These are phyloP conservation scores for Goniozus legneri DNA, from an alignment of 1,140 invertebrate species.

Conservation along the genomic window DNA sequence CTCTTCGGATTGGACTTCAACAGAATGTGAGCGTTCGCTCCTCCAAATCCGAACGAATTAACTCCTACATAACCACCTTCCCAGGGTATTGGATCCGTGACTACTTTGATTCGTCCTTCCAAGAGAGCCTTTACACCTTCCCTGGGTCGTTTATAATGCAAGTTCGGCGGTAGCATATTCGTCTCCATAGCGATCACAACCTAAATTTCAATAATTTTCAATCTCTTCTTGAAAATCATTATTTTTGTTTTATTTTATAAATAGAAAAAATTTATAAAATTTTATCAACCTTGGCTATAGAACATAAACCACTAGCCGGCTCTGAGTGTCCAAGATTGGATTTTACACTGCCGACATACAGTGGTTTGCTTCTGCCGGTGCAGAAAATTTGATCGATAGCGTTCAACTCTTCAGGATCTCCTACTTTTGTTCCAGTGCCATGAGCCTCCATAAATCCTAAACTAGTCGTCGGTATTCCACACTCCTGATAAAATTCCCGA, in stretches of 20 bases:
- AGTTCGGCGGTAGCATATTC: constrained; percentile 67
- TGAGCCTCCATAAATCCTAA: constrained; percentile 89
- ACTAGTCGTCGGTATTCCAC: constrained; percentile 65
- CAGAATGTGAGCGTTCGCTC: constrained; percentile 66
- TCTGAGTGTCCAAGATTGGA: constrained; percentile 93
- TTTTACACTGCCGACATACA: constrained; percentile 87
- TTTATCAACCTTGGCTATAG: constrained; percentile 72
- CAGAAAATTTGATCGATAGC: constrained; percentile 84
- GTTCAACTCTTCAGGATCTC: constrained; percentile 85
- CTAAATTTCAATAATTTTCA: constrained; percentile 24
- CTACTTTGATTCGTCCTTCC: constrained; percentile 63
- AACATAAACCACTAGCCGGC: constrained; percentile 82
- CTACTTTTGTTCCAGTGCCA: constrained; percentile 78
- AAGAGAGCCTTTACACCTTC: constrained; percentile 65
- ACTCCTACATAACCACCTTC: constrained; percentile 58
- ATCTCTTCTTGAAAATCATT: neutral
- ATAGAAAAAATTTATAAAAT: constrained; percentile 3
- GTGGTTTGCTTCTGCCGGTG: constrained; percentile 61
- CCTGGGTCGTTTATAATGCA: constrained; percentile 67
- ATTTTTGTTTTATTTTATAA: neutral
- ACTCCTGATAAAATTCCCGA: constrained; percentile 83
- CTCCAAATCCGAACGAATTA: constrained; percentile 66
- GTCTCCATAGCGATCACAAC: constrained; percentile 68
- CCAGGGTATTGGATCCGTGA: constrained; percentile 63
- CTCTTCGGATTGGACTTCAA: constrained; percentile 57